phyloP scores from a whole-genome alignment of 1,140 invertebrate genomes.

The Anoplolepis gracilipes region DNA sequence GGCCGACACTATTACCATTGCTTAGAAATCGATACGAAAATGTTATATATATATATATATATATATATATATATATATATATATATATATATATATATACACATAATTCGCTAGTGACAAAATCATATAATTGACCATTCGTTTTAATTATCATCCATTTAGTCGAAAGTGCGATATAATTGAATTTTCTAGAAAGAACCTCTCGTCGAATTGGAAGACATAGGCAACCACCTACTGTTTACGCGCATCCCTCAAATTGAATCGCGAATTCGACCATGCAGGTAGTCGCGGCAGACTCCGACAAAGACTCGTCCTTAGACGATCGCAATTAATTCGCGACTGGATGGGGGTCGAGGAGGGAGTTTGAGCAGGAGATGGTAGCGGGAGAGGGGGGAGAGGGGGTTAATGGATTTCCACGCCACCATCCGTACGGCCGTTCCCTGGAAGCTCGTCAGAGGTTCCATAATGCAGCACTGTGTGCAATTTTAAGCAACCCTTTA shows the following conservation, averaged over 20 bases:
- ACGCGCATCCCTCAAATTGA: constrained; percentile 66
- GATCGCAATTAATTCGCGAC: constrained; percentile 84
- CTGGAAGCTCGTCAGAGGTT: constrained; percentile 83
- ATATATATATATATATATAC: no score
- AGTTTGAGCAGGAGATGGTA: constrained; percentile 20
- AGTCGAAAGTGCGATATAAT: constrained; percentile 37
- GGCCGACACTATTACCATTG: constrained; percentile 26
- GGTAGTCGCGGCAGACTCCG: constrained; percentile 72
- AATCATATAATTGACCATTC: constrained; percentile 29
- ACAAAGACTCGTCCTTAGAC: constrained; percentile 82
- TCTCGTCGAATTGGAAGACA: constrained; percentile 12
- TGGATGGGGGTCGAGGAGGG: constrained; percentile 69
- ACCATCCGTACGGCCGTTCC: constrained; percentile 81
- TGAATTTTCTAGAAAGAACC: constrained; percentile 6
- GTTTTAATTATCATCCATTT: constrained; percentile 4
- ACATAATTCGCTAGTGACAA: constrained; percentile 9
- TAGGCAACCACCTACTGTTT: constrained; percentile 42
- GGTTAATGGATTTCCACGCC: constrained; percentile 84
- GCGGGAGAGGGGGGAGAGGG: constrained; percentile 52
- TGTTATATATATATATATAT: no score
- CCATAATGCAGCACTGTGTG: constrained; percentile 85
- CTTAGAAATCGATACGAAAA: neutral
- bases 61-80: no score
- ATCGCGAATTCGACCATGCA: constrained; percentile 72
- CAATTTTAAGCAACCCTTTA: constrained; percentile 86